A percentile compares a stretch with the other conserved stretches of the same genome.
phyloP scores from a whole-genome alignment of 2,113 vertebrate species.

The Solenodon paradoxus region DNA sequence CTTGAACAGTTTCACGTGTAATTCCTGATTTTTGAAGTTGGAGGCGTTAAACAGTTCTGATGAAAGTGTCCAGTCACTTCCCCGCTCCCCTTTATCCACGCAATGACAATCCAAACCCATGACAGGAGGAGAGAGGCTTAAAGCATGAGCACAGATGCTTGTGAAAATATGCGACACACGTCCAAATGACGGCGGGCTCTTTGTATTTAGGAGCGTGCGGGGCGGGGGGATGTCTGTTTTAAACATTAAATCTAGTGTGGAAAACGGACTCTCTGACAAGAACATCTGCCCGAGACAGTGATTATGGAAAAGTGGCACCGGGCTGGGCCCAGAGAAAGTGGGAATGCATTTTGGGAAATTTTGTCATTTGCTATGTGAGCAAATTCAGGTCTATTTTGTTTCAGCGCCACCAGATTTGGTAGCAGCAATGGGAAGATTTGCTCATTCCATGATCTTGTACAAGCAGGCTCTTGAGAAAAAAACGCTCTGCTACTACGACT shows the following conservation, averaged over 20 bases:
- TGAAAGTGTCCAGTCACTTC: not conserved
- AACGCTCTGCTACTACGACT: not conserved
- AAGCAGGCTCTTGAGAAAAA: constrained; percentile 7
- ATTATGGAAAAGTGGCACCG: not conserved
- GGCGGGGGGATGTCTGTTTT: not conserved
- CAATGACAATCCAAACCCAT: not conserved
- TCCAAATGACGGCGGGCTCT: not conserved
- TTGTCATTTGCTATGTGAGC: not conserved
- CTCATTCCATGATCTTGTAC: not conserved
- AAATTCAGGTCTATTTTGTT: not conserved
- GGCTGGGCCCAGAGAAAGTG: not conserved
- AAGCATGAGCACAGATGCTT: not conserved
- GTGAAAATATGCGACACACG: not conserved
- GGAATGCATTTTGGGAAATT: not conserved
- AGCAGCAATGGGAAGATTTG: not conserved
- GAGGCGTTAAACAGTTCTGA: not conserved
- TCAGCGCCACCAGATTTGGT: not conserved
- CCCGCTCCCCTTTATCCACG: too few species aligned
- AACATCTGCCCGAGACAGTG: not conserved
- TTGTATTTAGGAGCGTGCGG: not conserved
- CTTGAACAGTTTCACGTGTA: not conserved
- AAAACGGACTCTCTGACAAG: not conserved
- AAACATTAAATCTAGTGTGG: not conserved
- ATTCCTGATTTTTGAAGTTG: not conserved
- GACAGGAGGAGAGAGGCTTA: not conserved